A percentile compares a stretch with the other conserved stretches of the same genome.
phyloP scores from a whole-genome alignment of 2,888 invertebrate species.

The Balanococcus diminutus region DNA sequence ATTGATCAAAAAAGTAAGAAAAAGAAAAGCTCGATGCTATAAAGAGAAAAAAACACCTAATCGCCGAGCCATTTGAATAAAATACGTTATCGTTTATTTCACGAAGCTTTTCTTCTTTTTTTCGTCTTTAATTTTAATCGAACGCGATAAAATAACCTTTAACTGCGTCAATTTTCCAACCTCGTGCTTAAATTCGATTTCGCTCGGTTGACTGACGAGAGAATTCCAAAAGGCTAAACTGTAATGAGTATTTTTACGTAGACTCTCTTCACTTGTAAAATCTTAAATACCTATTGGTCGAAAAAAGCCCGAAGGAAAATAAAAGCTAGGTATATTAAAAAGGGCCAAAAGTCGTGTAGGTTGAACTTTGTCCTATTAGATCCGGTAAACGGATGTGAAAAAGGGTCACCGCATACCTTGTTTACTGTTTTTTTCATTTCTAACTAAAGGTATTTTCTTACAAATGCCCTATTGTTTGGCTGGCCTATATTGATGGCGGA shows the following conservation, averaged over 20 bases:
- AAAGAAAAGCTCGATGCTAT: conserved; percentile 1
- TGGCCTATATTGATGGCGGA: no score
- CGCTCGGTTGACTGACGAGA: not conserved
- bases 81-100: not conserved
- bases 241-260: not conserved
- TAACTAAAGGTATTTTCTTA: conserved; percentile 8
- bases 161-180: not conserved
- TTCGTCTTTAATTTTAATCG: conserved; percentile 29
- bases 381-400: not conserved
- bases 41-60: no score
- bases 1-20: not conserved
- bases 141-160: conserved; percentile 25
- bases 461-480: conserved; percentile 1
- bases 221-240: not conserved
- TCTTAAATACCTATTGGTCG: not conserved
- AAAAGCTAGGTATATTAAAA: not conserved
- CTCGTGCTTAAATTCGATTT: no score
- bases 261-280: no score
- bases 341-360: not conserved
- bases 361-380: not conserved
- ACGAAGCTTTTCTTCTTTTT: not conserved
- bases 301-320: not conserved
- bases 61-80: not conserved
- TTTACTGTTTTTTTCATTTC: conserved; percentile 4
- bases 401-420: conserved; percentile 1